Evolutionary conservation across 2,113 vertebrate species (phyloP).

Genomic region (Eulemur rufifrons): DNA sequence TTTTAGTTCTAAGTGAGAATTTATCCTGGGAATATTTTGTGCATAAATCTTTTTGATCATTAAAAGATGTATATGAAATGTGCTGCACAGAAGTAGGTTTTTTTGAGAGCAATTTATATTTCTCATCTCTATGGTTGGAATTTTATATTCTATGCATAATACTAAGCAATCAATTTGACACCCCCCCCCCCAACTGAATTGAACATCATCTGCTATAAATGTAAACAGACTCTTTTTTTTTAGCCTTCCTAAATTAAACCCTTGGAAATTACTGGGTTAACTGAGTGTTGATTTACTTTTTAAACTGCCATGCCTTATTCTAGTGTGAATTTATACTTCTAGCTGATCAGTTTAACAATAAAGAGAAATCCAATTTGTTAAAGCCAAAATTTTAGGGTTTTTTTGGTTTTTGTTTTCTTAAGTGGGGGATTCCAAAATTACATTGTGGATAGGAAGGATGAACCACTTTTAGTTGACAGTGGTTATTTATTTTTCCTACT

Average conservation of each 20-base stretch:
- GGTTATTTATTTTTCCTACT: not conserved
- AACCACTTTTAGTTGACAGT: not conserved
- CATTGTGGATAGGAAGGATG: not conserved
- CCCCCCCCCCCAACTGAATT: not conserved
- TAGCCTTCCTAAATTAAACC: not conserved
- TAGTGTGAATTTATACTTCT: not conserved
- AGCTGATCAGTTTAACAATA: constrained; percentile 16
- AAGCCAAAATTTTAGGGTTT: not conserved
- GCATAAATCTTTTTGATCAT: not conserved
- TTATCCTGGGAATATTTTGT: not conserved
- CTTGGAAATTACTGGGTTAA: not conserved
- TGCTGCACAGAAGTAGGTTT: not conserved
- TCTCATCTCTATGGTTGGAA: not conserved
- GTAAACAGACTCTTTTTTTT: not conserved
- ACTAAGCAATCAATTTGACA: not conserved
- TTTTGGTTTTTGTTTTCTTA: not conserved
- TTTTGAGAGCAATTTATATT: not conserved
- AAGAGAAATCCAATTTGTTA: not conserved
- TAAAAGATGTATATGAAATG: not conserved
- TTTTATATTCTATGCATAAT: not conserved
- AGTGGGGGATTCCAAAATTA: constrained; percentile 28
- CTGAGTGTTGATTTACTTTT: not conserved
- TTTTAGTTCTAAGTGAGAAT: not conserved
- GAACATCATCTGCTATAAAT: not conserved
- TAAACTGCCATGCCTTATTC: not conserved